phyloP scores from a whole-genome alignment of 2,888 invertebrate species.

The Platycnemis pennipes region DNA sequence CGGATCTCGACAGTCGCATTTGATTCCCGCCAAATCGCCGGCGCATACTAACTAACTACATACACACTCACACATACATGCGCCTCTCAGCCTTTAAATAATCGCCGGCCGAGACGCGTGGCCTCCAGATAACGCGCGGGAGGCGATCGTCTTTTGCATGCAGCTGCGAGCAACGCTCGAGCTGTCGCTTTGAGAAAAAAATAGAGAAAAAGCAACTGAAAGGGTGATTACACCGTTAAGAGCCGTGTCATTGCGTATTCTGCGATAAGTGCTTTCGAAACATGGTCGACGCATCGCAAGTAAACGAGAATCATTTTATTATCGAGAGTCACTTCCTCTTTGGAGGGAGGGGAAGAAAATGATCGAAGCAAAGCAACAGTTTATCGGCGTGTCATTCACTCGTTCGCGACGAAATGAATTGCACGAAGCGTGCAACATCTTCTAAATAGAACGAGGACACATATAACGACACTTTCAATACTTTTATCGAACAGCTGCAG shows the following conservation, averaged over 20 bases:
- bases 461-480: neutral
- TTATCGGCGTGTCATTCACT: neutral
- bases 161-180: neutral
- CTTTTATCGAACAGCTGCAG: neutral
- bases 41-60: neutral
- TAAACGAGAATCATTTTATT: constrained; percentile 1
- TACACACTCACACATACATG: no score
- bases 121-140: neutral
- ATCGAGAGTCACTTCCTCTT: neutral
- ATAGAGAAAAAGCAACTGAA: neutral
- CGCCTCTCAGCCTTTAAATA: neutral
- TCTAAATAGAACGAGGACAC: neutral
- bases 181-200: neutral
- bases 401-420: neutral
- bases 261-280: neutral
- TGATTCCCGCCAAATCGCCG: neutral
- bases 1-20: neutral
- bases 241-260: neutral
- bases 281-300: neutral
- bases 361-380: neutral
- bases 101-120: neutral
- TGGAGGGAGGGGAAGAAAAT: neutral
- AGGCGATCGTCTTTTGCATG: neutral
- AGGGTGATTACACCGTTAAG: constrained; percentile 18
- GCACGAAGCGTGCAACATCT: neutral